These are phyloP conservation scores for Leucania comma DNA, from an alignment of 2,888 invertebrate genomes.

Conservation along the genomic window DNA sequence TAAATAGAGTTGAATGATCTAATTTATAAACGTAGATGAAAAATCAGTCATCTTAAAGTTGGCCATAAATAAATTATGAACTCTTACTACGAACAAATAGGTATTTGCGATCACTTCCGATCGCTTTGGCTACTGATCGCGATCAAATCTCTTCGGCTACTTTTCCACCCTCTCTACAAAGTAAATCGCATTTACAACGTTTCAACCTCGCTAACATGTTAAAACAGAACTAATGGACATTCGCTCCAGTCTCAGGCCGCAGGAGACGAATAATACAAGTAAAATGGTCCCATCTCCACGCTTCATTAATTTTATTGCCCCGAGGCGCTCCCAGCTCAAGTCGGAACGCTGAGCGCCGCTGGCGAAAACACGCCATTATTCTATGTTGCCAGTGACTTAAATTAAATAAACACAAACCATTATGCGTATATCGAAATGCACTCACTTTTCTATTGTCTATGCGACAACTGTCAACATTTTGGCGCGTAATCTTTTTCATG, in stretches of 20 bases:
- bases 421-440: slow-evolving; percentile 84
- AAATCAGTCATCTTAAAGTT: slow-evolving; percentile 37
- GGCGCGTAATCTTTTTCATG: slow-evolving; percentile 86
- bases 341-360: slow-evolving; percentile 79
- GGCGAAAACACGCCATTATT: slow-evolving; percentile 89
- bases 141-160: slow-evolving; percentile 85
- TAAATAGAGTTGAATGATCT: slow-evolving; percentile 3
- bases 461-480: slow-evolving; percentile 88
- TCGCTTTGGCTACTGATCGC: slow-evolving; percentile 84
- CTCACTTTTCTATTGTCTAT: slow-evolving; percentile 84
- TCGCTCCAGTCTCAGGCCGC: slow-evolving; percentile 90
- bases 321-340: slow-evolving; percentile 86
- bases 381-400: slow-evolving; percentile 87
- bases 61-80: slow-evolving; percentile 55
- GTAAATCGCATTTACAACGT: slow-evolving; percentile 91
- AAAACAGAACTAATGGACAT: slow-evolving; percentile 91
- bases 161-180: slow-evolving; percentile 88
- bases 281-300: slow-evolving; percentile 91
- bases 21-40: slow-evolving; percentile 17
- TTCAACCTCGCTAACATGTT: slow-evolving; percentile 91
- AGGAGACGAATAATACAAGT: slow-evolving; percentile 91
- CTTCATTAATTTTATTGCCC: slow-evolving; percentile 91
- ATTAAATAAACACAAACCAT: slow-evolving; percentile 89
- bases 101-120: slow-evolving; percentile 78
- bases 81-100: slow-evolving; percentile 62